These are phyloP conservation scores for Ranitomeya imitator DNA, from an alignment of 2,113 vertebrate species.

Conservation along the genomic window DNA sequence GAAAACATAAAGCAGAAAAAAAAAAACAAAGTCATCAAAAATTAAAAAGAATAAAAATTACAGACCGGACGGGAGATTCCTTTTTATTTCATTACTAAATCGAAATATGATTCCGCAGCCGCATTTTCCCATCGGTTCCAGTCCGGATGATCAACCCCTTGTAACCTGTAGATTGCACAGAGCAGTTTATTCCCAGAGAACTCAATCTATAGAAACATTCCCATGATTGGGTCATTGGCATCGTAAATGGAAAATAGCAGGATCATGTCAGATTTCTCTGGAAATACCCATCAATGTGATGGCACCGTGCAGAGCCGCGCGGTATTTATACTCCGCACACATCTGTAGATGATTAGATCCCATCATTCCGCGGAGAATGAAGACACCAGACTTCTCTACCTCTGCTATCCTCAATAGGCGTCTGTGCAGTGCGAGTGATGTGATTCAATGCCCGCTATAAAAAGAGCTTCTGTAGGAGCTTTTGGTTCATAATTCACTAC, in stretches of 20 bases:
- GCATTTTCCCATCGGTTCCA: neutral
- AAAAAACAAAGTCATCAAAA: too few relatives aligned
- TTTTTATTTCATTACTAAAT: too few relatives aligned
- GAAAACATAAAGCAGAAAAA: too few relatives aligned
- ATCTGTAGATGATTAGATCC: neutral
- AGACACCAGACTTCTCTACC: too few relatives aligned
- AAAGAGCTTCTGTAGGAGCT: too few relatives aligned
- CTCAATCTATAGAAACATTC: slow-evolving; percentile 2
- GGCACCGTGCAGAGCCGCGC: neutral
- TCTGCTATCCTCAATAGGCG: too few relatives aligned
- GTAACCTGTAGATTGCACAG: neutral
- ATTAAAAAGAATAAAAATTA: too few relatives aligned
- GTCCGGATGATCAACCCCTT: neutral
- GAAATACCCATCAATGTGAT: neutral
- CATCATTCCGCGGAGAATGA: neutral
- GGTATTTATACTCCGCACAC: neutral
- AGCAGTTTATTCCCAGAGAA: slow-evolving; percentile 7
- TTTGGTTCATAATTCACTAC: too few relatives aligned
- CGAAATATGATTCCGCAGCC: too few relatives aligned
- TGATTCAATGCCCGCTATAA: too few relatives aligned
- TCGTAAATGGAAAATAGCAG: neutral
- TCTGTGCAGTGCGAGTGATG: too few relatives aligned
- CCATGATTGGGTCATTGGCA: neutral
- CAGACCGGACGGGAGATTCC: too few relatives aligned
- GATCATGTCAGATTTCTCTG: neutral